A percentile compares a stretch with the other conserved stretches of the same genome.
Evolutionary conservation across 2,888 invertebrate species (phyloP).

Genomic region (Nezara viridula): DNA sequence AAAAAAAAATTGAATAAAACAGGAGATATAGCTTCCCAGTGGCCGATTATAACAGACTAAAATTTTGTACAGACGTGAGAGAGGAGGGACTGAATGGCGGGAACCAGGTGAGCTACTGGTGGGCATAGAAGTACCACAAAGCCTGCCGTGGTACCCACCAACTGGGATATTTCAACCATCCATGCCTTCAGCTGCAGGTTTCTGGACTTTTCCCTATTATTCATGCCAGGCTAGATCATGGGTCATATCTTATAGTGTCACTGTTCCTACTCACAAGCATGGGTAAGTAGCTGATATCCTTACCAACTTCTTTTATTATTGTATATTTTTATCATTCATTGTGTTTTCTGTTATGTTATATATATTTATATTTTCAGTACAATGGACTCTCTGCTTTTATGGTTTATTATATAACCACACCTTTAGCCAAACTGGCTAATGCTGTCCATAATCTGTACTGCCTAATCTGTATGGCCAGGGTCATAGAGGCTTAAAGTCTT

Average conservation of each 20-base stretch:
- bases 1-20: too few species aligned
- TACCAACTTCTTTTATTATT: too few species aligned
- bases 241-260: constrained; percentile 88
- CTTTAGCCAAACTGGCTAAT: too few species aligned
- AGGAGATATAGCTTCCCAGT: too few species aligned
- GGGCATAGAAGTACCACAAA: constrained; percentile 62
- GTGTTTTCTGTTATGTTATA: too few species aligned
- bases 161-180: constrained; percentile 56
- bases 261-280: constrained; percentile 72
- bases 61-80: constrained; percentile 49
- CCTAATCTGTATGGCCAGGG: too few species aligned
- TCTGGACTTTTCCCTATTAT: constrained; percentile 93
- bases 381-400: not conserved
- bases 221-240: constrained; percentile 84
- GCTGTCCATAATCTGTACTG: too few species aligned
- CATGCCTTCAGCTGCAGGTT: constrained; percentile 74
- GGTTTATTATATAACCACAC: not conserved
- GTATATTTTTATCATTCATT: too few species aligned
- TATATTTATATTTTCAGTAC: too few species aligned
- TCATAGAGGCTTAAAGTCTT: too few species aligned
- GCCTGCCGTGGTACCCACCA: constrained; percentile 60
- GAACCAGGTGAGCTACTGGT: constrained; percentile 61
- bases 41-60: not conserved
- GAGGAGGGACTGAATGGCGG: constrained; percentile 61
- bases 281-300: constrained; percentile 68